Evolutionary conservation across 2,113 vertebrate genomes (phyloP).

Genomic region (Gymnocephalus cernua): DNA sequence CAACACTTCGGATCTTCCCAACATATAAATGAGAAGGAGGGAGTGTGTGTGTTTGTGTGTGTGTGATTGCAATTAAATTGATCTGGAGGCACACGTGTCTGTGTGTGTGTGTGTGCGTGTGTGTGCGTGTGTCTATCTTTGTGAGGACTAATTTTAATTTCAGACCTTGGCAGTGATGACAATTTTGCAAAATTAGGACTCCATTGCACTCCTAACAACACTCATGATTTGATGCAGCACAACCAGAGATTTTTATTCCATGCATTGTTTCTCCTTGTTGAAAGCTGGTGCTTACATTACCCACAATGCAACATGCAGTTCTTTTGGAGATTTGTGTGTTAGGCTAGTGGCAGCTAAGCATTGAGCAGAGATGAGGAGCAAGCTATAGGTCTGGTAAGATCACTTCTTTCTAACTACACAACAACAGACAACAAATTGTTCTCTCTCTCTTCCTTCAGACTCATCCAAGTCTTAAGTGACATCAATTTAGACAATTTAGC

Average conservation of each 20-base stretch:
- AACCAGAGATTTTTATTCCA: not conserved
- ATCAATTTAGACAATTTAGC: not conserved
- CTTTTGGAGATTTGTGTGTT: too few species aligned
- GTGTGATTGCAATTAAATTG: constrained; percentile 32
- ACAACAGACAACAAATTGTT: not conserved
- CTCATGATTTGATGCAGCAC: not conserved
- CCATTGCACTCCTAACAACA: not conserved
- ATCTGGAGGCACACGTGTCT: constrained; percentile 35
- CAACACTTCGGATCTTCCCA: constrained; percentile 45
- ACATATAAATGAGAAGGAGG: constrained; percentile 27
- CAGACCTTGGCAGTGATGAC: not conserved
- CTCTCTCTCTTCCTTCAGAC: not conserved
- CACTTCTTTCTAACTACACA: not conserved
- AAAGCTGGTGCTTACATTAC: not conserved
- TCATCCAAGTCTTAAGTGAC: not conserved
- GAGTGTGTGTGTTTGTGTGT: constrained; percentile 16
- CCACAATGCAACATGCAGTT: not conserved
- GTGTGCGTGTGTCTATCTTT: not conserved
- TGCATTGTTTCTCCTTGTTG: not conserved
- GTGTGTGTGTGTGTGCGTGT: not conserved
- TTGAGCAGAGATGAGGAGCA: not conserved
- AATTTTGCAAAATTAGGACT: not conserved
- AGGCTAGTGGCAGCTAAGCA: too few species aligned
- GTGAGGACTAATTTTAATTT: not conserved
- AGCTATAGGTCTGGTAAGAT: not conserved